Evolutionary conservation across 2,888 invertebrate genomes (phyloP), one percentile per base, ranked within the genome.

Genomic region (Andrena bucephala): DNA sequence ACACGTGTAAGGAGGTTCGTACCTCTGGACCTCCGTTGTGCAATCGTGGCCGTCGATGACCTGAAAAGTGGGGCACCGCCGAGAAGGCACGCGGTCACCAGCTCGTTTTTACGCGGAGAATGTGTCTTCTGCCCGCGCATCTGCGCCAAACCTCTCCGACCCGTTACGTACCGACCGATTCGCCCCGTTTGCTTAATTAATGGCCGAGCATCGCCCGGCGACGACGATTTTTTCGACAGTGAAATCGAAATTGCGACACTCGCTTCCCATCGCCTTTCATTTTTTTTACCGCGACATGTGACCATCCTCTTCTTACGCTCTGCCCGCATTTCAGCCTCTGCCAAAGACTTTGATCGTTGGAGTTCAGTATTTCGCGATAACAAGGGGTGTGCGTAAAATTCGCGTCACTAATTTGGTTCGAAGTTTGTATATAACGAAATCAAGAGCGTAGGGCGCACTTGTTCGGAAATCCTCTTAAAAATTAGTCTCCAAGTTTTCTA

Each of bases 171-270:
- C 29, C 66, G 66, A 62, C 74, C 81, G 87, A 87, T 87, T 87
- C 85, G 74, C 84, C 57, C 77, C 85, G 87, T 85, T 84, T 78
- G 75, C 82, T 68, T 85, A 87, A 87, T 87, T 87, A 87, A 87
- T 77, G 85, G 62, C 59, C 71, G 76, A 80, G 62, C 66, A 68
- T 48, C 42, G 59, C 69, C 75, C 84, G 77, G 84, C 83, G 85
- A 87, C 63, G 78, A 72, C 75, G 71, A 85, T 81, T 87, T 85
- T 86, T 86, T 86, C 77, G 70, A 81, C 78, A 84, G 84, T 81
- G 84, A 85, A 87, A 87, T 83, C 82, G 86, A 84, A 84, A 83
- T 84, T 83, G 67, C 79, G 84, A 83, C 79, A 84, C 83, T 62
- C 76, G 78, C 52, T 73, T 72, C 67, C 71, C 59, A 59, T 42